Evolutionary conservation across 2,797 vertebrate species (phyloP).

Genomic region (Gymnodraco acuticeps): DNA sequence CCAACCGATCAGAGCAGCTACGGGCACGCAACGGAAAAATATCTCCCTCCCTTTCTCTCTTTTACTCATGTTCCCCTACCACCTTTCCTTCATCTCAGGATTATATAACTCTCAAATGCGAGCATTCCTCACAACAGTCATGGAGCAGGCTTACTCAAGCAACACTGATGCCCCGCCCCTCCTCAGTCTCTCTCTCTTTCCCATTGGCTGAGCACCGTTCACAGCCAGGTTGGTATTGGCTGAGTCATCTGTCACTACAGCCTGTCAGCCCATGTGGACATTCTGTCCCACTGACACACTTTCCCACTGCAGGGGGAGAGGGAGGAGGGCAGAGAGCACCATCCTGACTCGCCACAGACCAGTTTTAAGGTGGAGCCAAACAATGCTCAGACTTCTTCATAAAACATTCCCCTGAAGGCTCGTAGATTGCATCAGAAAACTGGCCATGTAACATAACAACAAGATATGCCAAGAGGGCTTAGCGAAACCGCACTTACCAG

Average conservation of each 20-base stretch:
- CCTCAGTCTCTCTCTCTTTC: constrained; percentile 28
- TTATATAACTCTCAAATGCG: constrained; percentile 89
- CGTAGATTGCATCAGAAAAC: constrained; percentile 35
- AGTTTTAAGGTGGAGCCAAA: constrained; percentile 84
- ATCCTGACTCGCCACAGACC: constrained; percentile 53
- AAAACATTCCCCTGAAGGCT: constrained; percentile 50
- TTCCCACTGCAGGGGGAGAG: constrained; percentile 80
- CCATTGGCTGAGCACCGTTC: constrained; percentile 64
- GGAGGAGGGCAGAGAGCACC: constrained; percentile 60
- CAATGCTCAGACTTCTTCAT: constrained; percentile 41
- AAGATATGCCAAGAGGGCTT: constrained; percentile 15
- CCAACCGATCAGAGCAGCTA: constrained; percentile 82
- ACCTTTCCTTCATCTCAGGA: constrained; percentile 73
- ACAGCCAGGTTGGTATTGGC: constrained; percentile 68
- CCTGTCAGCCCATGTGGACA: constrained; percentile 84
- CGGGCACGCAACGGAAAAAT: constrained; percentile 86
- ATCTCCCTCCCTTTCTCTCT: constrained; percentile 64
- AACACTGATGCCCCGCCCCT: constrained; percentile 71
- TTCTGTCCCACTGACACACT: constrained; percentile 91
- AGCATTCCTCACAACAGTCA: constrained; percentile 86
- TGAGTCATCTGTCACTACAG: constrained; percentile 59
- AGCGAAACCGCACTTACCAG: constrained; percentile 17
- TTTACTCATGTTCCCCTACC: constrained; percentile 72
- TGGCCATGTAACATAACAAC: constrained; percentile 53
- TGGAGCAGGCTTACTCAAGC: constrained; percentile 82